Conservation (phyloP, 2,888 invertebrate genomes). For the Acrobeloides nanus region DNA sequence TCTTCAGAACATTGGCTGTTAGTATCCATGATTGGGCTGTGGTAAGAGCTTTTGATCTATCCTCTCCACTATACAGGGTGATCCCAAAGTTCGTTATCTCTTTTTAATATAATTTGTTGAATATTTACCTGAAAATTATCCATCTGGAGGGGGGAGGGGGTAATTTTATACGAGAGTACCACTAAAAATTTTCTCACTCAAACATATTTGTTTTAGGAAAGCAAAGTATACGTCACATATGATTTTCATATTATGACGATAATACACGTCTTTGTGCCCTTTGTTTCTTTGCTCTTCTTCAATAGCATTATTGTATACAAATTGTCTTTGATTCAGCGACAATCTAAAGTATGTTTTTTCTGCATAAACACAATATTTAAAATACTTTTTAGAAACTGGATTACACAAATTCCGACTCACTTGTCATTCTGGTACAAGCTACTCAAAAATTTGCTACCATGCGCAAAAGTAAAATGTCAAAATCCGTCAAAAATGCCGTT, state of each 20-base stretch:
- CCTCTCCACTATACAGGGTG: background rate
- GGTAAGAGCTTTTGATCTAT: slow-evolving; percentile 19
- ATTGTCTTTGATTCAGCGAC: slow-evolving; percentile 16
- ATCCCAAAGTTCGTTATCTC: background rate
- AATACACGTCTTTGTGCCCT: slow-evolving; percentile 33
- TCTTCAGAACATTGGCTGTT: slow-evolving; percentile 36
- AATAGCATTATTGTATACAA: slow-evolving; percentile 34
- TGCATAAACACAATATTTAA: no score
- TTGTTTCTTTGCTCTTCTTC: slow-evolving; percentile 26
- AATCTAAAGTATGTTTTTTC: no score
- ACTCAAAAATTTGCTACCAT: no score
- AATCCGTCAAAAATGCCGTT: slow-evolving; percentile 29
- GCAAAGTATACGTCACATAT: slow-evolving; percentile 24
- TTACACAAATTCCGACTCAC: no score
- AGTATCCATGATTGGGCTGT: slow-evolving; percentile 31
- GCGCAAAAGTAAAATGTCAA: no score
- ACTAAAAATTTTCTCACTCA: no score
- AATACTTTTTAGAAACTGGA: no score
- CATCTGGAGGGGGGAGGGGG: no score
- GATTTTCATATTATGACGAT: slow-evolving; percentile 31
- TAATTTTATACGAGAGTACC: no score
- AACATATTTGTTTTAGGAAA: no score
- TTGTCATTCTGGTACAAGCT: no score
- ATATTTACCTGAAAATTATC: no score
- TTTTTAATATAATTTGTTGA: background rate